Evolutionary conservation across 2,113 vertebrate genomes (phyloP).

Genomic region (Helogale parvula): DNA sequence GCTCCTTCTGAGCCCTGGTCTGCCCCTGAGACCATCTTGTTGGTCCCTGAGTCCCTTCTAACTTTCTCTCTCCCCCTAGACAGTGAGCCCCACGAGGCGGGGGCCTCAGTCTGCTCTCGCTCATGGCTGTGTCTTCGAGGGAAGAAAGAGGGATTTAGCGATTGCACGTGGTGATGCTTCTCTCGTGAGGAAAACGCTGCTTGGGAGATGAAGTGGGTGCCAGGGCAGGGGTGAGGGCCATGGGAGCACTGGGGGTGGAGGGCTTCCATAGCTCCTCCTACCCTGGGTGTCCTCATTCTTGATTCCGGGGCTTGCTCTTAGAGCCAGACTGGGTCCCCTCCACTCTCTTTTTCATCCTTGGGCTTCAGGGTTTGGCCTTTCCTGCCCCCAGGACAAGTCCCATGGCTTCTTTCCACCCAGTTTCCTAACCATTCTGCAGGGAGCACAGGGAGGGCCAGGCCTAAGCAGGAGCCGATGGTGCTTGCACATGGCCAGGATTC

Average conservation of each 20-base stretch:
- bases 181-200: not conserved
- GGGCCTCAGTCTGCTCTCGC: too few relatives aligned
- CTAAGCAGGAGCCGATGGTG: fast-evolving
- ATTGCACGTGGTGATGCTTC: not conserved
- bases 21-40: not conserved
- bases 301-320: not conserved
- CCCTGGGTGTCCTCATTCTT: not conserved
- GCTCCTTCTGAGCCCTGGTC: not conserved
- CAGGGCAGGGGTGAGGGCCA: not conserved
- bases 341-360: not conserved
- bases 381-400: not conserved
- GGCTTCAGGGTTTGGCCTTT: not conserved
- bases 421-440: not conserved
- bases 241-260: fast-evolving
- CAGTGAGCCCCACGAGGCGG: not conserved
- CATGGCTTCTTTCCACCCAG: fast-evolving
- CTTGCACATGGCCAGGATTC: not conserved
- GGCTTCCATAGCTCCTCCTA: fast-evolving
- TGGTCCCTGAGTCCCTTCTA: not conserved
- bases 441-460: too few relatives aligned
- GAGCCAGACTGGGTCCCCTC: not conserved
- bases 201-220: fast-evolving
- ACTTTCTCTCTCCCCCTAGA: too few relatives aligned
- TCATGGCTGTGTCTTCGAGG: fast-evolving
- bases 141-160: fast-evolving